Evolutionary conservation across 2,888 invertebrate species (phyloP).

Genomic region (Pedicia rivosa): DNA sequence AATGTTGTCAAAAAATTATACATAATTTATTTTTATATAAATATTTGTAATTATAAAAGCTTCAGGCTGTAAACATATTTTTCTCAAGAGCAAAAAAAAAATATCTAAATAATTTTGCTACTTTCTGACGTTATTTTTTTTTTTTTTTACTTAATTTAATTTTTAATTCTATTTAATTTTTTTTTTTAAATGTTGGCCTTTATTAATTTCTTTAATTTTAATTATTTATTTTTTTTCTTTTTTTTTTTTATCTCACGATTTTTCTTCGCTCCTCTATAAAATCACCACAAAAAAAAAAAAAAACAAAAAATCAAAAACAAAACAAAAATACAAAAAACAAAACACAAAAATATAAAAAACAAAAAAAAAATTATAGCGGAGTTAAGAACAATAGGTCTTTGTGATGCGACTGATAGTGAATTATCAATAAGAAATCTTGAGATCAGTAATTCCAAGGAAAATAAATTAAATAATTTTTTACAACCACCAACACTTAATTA

Average conservation of each 20-base stretch:
- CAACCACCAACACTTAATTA: neutral
- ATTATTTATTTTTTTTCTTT: constrained; percentile 1
- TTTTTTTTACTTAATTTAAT: neutral
- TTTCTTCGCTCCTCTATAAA: neutral
- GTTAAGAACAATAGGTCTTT: constrained; percentile 20
- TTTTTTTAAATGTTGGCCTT: neutral
- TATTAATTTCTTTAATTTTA: neutral
- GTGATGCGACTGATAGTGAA: constrained; percentile 18
- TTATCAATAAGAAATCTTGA: constrained; percentile 14
- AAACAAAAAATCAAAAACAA: neutral
- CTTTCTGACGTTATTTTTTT: neutral
- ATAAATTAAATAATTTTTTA: constrained; percentile 2
- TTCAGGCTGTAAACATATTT: too few relatives aligned
- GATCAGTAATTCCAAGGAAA: constrained; percentile 6
- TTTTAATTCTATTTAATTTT: neutral
- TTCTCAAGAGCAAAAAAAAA: too few relatives aligned
- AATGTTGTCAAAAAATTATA: too few relatives aligned
- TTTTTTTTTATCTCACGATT: neutral
- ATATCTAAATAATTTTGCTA: neutral
- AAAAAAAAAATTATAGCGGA: constrained; percentile 18
- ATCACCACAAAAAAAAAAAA: constrained; percentile 1
- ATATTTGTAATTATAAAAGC: too few relatives aligned
- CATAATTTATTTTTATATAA: too few relatives aligned
- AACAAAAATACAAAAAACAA: constrained; percentile 2
- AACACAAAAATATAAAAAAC: neutral